Evolutionary conservation across 2,888 invertebrate genomes (phyloP).

Genomic region (Drosophila yooni): DNA sequence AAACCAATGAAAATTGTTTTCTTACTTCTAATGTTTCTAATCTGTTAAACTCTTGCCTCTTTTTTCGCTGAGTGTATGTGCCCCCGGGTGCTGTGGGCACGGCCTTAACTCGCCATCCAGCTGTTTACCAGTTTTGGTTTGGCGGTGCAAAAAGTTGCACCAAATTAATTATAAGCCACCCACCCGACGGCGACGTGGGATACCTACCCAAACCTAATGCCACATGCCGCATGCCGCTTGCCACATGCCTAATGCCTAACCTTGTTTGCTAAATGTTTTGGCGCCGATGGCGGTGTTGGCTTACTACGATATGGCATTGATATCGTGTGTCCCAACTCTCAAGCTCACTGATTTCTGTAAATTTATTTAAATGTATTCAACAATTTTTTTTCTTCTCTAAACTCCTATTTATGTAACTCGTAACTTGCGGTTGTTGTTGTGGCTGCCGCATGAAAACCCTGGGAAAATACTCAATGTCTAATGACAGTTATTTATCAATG

Average conservation of each 20-base stretch:
- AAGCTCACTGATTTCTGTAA: constrained; percentile 43
- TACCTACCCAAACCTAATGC: constrained; percentile 59
- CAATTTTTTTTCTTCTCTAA: background rate
- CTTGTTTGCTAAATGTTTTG: constrained; percentile 57
- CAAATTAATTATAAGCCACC: constrained; percentile 80
- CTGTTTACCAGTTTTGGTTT: constrained; percentile 40
- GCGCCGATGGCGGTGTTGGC: constrained; percentile 31
- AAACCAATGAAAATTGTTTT: background rate
- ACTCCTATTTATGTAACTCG: constrained; percentile 34
- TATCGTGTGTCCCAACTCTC: constrained; percentile 16
- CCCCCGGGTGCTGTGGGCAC: constrained; percentile 36
- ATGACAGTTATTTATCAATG: constrained; percentile 76
- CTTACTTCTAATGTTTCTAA: too few relatives aligned
- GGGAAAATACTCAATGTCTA: constrained; percentile 56
- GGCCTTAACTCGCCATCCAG: constrained; percentile 8
- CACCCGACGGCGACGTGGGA: constrained; percentile 72
- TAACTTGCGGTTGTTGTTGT: constrained; percentile 29
- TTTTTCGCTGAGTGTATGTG: background rate
- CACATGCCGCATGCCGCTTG: constrained; percentile 40
- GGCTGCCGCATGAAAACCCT: constrained; percentile 32
- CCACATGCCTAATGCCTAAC: constrained; percentile 31
- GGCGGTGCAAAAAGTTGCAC: constrained; percentile 72
- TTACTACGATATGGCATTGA: constrained; percentile 46
- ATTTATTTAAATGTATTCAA: constrained; percentile 58
- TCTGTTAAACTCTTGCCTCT: background rate